These are phyloP conservation scores for Gymnothorax reevesii DNA, from an alignment of 2,797 vertebrate genomes.

Conservation along the genomic window DNA sequence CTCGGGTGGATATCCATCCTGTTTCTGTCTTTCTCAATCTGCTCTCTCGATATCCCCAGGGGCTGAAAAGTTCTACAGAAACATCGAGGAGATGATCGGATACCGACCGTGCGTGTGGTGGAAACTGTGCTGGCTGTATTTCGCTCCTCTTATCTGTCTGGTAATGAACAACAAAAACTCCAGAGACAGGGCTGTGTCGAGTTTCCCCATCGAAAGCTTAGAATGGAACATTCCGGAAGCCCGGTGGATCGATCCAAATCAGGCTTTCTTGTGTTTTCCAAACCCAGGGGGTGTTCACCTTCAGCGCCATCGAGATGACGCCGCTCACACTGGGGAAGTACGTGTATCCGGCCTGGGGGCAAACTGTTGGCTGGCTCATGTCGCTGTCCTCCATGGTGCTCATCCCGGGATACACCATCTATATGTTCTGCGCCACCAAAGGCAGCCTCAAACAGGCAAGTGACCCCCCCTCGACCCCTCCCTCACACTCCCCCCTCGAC, in stretches of 20 bases:
- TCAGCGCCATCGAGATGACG: constrained; percentile 89
- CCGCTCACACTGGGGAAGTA: constrained; percentile 85
- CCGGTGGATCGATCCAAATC: not conserved
- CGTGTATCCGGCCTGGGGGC: constrained; percentile 83
- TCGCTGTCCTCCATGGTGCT: constrained; percentile 87
- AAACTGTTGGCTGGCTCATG: constrained; percentile 87
- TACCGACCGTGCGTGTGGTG: constrained; percentile 87
- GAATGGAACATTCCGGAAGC: not conserved
- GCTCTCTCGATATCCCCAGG: constrained; percentile 60
- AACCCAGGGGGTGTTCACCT: constrained; percentile 84
- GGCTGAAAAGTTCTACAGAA: constrained; percentile 84
- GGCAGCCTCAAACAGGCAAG: constrained; percentile 76
- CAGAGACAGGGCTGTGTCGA: not conserved
- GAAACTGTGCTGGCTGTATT: constrained; percentile 88
- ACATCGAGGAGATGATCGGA: constrained; percentile 93
- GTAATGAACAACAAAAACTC: constrained; percentile 56
- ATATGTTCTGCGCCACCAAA: constrained; percentile 74
- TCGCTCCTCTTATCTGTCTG: constrained; percentile 86
- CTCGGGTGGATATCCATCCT: not conserved
- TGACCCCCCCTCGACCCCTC: not conserved
- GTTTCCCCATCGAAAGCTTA: not conserved
- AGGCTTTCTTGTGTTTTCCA: constrained; percentile 29
- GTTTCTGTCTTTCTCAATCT: not conserved
- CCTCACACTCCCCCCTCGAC: not conserved
- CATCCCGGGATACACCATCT: constrained; percentile 83